phyloP scores from a whole-genome alignment of 2,113 vertebrate genomes.

The Micronycteris hirsuta region DNA sequence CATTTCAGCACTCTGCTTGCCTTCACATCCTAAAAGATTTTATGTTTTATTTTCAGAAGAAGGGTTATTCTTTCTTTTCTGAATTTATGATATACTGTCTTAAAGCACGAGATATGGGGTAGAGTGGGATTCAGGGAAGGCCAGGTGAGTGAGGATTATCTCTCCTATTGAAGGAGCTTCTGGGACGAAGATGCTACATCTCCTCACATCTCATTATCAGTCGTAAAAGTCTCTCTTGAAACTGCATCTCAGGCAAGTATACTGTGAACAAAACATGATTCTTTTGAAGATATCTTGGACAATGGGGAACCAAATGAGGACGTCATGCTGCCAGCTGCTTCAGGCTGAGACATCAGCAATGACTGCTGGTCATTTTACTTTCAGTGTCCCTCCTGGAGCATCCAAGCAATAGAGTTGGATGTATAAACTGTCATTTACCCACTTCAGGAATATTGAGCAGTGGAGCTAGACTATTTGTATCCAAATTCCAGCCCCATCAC shows the following conservation, averaged over 20 bases:
- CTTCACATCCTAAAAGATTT: not conserved
- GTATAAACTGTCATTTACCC: not conserved
- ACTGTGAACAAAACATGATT: not conserved
- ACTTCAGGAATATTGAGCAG: not conserved
- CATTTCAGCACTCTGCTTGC: not conserved
- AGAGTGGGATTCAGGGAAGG: not conserved
- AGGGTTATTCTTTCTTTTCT: not conserved
- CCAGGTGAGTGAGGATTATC: not conserved
- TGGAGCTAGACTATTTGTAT: not conserved
- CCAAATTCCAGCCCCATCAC: not conserved
- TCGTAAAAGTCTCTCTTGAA: not conserved
- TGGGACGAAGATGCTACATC: not conserved
- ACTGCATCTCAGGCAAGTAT: not conserved
- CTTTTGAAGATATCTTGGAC: not conserved
- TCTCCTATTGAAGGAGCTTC: not conserved
- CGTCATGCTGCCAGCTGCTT: not conserved
- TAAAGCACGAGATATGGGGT: not conserved
- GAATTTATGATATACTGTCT: not conserved
- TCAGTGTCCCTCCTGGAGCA: not conserved
- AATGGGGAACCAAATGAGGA: not conserved
- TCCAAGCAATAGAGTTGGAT: not conserved
- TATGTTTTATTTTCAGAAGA: not conserved
- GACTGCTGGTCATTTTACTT: not conserved
- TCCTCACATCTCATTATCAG: not conserved
- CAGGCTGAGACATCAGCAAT: not conserved